Conservation (phyloP, 2,888 invertebrate species). For the Drosophila paramelanica region DNA sequence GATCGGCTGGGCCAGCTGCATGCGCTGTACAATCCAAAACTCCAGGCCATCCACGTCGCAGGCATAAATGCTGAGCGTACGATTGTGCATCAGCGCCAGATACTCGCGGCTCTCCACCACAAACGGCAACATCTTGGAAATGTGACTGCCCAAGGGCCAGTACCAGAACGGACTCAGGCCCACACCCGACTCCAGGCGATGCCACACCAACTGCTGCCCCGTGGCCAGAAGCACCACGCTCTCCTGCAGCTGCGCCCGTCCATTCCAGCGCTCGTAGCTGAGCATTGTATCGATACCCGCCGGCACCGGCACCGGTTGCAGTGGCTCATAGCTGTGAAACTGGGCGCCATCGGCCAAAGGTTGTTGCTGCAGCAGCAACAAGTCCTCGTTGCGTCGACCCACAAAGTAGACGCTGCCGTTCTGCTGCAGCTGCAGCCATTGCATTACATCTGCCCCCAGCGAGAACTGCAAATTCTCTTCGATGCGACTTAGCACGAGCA, state of each 20-base stretch:
- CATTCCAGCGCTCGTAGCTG: conserved; percentile 78
- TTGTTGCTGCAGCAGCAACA: conserved; percentile 70
- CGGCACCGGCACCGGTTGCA: conserved; percentile 48
- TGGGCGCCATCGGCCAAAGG: not conserved
- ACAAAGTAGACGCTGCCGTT: conserved; percentile 74
- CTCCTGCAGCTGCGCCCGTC: conserved; percentile 59
- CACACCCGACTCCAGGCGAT: conserved; percentile 52
- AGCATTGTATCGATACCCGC: conserved; percentile 62
- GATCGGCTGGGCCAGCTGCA: conserved; percentile 69
- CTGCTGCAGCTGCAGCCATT: conserved; percentile 79
- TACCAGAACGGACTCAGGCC: conserved; percentile 69
- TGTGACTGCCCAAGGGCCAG: conserved; percentile 72
- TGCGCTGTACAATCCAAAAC: conserved; percentile 82
- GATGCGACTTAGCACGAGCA: conserved; percentile 77
- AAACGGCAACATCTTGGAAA: conserved; percentile 71
- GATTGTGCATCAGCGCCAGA: conserved; percentile 68
- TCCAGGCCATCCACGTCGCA: conserved; percentile 70
- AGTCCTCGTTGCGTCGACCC: conserved; percentile 67
- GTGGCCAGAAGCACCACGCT: conserved; percentile 70
- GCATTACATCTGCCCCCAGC: conserved; percentile 71
- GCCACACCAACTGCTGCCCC: conserved; percentile 76
- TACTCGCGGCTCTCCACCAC: conserved; percentile 65
- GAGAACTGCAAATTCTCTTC: conserved; percentile 79
- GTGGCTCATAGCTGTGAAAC: conserved; percentile 46
- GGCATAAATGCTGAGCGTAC: conserved; percentile 79